phyloP scores from a whole-genome alignment of 2,888 invertebrate genomes.

The Stenichneumon culpator region DNA sequence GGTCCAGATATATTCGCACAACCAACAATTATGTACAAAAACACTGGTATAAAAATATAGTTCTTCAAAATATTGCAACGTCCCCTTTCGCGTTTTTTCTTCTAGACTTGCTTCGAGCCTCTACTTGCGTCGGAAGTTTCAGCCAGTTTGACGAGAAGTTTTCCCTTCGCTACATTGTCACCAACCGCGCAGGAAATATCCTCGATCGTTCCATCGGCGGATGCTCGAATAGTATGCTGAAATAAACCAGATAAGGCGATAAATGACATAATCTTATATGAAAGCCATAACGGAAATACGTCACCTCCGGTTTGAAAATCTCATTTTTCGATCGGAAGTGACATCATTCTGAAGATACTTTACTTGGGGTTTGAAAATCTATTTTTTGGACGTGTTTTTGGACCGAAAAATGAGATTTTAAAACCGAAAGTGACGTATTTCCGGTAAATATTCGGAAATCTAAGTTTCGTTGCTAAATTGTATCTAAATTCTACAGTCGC shows the following conservation, averaged over 20 bases:
- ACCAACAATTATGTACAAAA: slow-evolving; percentile 16
- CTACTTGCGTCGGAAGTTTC: not conserved
- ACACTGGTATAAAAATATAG: slow-evolving; percentile 7
- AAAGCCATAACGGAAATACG: not conserved
- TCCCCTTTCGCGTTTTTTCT: not conserved
- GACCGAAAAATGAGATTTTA: too few species aligned
- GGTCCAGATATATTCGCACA: slow-evolving; percentile 16
- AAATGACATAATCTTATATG: not conserved
- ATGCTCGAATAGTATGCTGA: slow-evolving; percentile 94
- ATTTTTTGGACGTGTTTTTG: too few species aligned
- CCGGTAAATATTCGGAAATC: too few species aligned
- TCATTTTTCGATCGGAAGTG: too few species aligned
- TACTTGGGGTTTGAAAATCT: too few species aligned
- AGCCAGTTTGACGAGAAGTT: slow-evolving; percentile 82
- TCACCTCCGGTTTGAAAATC: not conserved
- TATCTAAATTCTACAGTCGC: not conserved
- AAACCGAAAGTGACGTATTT: too few species aligned
- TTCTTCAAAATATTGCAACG: not conserved
- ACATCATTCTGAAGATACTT: too few species aligned
- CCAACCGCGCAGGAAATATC: slow-evolving; percentile 91
- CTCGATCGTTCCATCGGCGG: slow-evolving; percentile 91
- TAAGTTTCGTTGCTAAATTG: too few species aligned
- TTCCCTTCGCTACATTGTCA: slow-evolving; percentile 93
- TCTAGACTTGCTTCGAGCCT: not conserved
- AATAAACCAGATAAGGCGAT: slow-evolving; percentile 73